Base-by-base conservation (phyloP, 1,140 invertebrate species). In the Heliconius eleuchia region DNA sequence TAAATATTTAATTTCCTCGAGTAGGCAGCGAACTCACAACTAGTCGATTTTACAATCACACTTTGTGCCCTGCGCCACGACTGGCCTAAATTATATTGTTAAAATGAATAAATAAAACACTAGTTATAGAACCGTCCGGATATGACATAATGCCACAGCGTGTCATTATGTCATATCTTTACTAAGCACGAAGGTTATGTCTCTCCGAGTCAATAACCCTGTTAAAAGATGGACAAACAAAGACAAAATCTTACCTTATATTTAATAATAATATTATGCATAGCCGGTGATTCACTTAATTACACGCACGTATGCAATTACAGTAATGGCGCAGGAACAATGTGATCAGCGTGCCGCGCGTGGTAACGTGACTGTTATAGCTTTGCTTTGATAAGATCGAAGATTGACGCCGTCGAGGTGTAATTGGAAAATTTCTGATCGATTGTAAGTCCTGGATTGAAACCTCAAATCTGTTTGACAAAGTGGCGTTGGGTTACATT, bases 301-400 rank as follows among this genome's bases (percentile, higher is more conserved):
- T 66, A 66, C 60, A 66, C 11, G 11, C 27, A 18, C 60, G 37
- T 72, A 72, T 39, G 71, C 71, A 72, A 72, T 72, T 72, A 72
- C 37, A 11, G 18, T 72, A 72, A 72, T 72, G 37, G 37, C 71
- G 71, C 71, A 72, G 71, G 34, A 39, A 72, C 19, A 72, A 72
- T 72, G 71, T 72, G 71, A 72, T 72, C 71, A 72, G 37, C 71
- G 39, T 72, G 71, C 71, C 71, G 37, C 37, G 7, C 71, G 71
- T 42, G 19, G 71, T 39, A 72, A 7, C 37, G 16, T 1, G 3
- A 72, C 71, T 27, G 18, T 72, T 72, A 72, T 42, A 42, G 71
- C 71, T 72, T 42, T 39, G 71, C 37, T 39, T 39, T 39, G 71
- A 72, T 72, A 72, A 72, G 2, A 72, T 72, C 27, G 60, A 66